Conservation (phyloP, 1,140 invertebrate genomes). For the Planococcus citri region DNA sequence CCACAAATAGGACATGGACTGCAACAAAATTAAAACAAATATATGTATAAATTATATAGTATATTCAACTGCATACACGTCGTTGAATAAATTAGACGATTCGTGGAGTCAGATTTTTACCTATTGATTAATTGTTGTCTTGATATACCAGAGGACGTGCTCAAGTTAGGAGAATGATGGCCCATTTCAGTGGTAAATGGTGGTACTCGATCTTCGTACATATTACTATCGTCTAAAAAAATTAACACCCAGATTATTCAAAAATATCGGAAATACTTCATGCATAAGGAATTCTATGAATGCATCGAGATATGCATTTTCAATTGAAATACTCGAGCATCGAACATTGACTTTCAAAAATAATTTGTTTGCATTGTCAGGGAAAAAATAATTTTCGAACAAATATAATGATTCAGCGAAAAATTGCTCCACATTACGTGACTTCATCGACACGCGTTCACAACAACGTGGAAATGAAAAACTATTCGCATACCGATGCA, state of each 20-base stretch:
- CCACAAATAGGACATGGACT: constrained; percentile 91
- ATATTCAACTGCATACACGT: background rate
- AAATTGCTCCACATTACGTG: no score
- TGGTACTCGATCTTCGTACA: constrained; percentile 31
- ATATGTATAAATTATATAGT: background rate
- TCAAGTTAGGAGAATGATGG: constrained; percentile 37
- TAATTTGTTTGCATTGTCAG: no score
- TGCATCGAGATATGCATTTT: no score
- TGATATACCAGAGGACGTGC: constrained; percentile 63
- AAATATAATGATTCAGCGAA: no score
- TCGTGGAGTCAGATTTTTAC: no score
- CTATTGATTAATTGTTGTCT: constrained; percentile 67
- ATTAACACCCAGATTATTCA: background rate
- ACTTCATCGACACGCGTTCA: no score
- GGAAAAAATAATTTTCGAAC: no score
- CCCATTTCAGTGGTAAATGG: constrained; percentile 34
- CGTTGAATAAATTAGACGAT: no score
- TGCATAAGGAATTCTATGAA: no score
- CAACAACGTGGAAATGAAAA: background rate
- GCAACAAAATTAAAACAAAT: constrained; percentile 26
- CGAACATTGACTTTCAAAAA: no score
- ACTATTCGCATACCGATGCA: background rate
- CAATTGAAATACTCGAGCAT: no score
- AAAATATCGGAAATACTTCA: background rate
- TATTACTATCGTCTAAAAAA: constrained; percentile 29